phyloP scores from a whole-genome alignment of 2,797 vertebrate genomes.

The Hipposideros larvatus region DNA sequence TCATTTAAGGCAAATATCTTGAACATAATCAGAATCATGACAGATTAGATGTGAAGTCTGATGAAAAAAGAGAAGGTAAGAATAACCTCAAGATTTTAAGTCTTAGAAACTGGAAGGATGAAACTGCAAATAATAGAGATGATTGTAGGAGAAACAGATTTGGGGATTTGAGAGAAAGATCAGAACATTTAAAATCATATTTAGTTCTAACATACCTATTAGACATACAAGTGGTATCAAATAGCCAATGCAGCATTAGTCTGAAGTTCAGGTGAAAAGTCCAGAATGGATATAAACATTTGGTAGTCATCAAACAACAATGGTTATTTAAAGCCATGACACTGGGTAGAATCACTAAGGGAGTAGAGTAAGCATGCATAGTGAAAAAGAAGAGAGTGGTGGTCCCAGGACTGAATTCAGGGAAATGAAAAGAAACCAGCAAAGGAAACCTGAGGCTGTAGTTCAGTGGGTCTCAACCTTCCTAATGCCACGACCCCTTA shows the following conservation, averaged over 20 bases:
- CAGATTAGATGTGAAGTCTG: neutral
- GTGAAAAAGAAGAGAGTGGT: neutral
- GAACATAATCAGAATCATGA: neutral
- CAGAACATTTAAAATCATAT: constrained; percentile 13
- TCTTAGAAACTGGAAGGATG: neutral
- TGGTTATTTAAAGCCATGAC: neutral
- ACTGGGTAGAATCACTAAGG: neutral
- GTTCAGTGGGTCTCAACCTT: no score
- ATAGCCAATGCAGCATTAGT: neutral
- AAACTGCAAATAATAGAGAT: neutral
- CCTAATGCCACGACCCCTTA: no score
- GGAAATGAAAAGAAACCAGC: constrained; percentile 42
- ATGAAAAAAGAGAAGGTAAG: constrained; percentile 2
- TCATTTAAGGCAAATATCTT: constrained; percentile 27
- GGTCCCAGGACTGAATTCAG: neutral
- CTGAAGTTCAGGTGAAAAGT: neutral
- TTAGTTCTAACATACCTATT: neutral
- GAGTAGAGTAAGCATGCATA: neutral
- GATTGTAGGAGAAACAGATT: neutral
- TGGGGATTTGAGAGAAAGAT: neutral
- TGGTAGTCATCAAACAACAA: constrained; percentile 38
- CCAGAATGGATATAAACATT: constrained; percentile 25
- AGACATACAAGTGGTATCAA: neutral
- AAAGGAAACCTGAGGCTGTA: neutral
- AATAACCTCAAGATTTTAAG: neutral